phyloP scores from a whole-genome alignment of 2,113 vertebrate species.

The Taurulus bubalis region DNA sequence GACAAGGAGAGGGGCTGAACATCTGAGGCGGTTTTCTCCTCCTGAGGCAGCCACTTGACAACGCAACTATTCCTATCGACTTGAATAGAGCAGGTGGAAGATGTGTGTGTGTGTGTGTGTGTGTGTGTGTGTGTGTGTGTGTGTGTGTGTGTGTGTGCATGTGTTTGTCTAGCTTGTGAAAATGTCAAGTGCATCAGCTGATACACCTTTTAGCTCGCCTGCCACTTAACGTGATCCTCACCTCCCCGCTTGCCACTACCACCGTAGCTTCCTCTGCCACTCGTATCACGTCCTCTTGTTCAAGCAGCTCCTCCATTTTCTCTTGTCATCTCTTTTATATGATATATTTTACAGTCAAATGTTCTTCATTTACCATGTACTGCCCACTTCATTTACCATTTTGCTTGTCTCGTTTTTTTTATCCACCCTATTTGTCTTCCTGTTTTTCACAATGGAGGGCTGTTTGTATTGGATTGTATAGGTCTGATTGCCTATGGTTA shows the following conservation, averaged over 20 bases:
- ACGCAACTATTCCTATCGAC: constrained; percentile 6
- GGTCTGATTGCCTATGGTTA: constrained; percentile 37
- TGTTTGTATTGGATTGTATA: constrained; percentile 21
- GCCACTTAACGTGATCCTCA: constrained; percentile 13
- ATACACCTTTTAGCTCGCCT: constrained; percentile 41
- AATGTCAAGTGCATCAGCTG: constrained; percentile 56
- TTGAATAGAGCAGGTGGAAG: constrained; percentile 64
- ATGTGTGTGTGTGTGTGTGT: constrained; percentile 14
- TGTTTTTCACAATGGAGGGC: constrained; percentile 1
- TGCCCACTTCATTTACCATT: neutral
- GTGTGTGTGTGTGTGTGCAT: neutral
- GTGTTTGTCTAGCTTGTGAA: constrained; percentile 19
- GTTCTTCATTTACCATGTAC: no score
- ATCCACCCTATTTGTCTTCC: neutral
- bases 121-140: constrained; percentile 12
- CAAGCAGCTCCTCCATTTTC: constrained; percentile 3
- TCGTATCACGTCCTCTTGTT: constrained; percentile 34
- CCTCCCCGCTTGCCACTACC: neutral
- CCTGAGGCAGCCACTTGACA: constrained; percentile 49
- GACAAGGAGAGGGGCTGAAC: constrained; percentile 20
- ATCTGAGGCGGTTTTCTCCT: constrained; percentile 38
- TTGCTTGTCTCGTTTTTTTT: neutral
- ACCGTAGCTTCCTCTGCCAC: neutral
- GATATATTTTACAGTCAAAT: constrained; percentile 17
- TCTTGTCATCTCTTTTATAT: neutral